Conservation (phyloP, 2,888 invertebrate genomes). For the Piscicola geometra region DNA sequence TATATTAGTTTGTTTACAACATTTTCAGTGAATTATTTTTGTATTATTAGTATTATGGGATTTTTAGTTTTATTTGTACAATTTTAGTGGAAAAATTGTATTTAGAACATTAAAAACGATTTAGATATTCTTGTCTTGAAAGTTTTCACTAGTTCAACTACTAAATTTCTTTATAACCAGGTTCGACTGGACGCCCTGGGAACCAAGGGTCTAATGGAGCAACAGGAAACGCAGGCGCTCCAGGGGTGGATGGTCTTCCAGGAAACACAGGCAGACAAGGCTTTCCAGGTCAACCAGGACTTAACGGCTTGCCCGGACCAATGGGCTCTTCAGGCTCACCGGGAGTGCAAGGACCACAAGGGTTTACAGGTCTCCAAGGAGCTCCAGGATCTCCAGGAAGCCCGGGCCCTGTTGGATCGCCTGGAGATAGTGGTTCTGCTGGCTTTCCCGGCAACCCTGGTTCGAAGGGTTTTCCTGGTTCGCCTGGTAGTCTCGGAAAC, state of each 20-base stretch:
- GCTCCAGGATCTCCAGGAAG: constrained; percentile 26
- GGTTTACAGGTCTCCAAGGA: constrained; percentile 36
- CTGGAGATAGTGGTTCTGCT: background rate
- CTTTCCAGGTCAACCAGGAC: constrained; percentile 29
- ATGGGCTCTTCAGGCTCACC: constrained; percentile 31
- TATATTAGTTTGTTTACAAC: background rate
- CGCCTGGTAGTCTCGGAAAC: constrained; percentile 27
- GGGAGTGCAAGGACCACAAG: constrained; percentile 44
- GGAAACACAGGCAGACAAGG: constrained; percentile 34
- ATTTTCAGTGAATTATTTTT: background rate
- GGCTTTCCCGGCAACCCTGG: constrained; percentile 36
- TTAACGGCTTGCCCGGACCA: constrained; percentile 33
- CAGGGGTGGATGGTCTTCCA: background rate
- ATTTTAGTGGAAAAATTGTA: too few species aligned
- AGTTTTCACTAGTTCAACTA: too few species aligned
- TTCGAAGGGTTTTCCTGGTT: constrained; percentile 33
- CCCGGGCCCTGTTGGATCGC: background rate
- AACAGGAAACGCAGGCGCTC: constrained; percentile 5
- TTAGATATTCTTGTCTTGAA: too few species aligned
- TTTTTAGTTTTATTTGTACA: too few species aligned
- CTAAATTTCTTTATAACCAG: background rate
- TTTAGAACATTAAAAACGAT: too few species aligned
- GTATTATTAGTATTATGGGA: background rate
- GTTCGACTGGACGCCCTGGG: constrained; percentile 12
- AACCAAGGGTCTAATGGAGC: background rate